Evolutionary conservation across 2,113 vertebrate genomes (phyloP).

Genomic region (Oceanodroma tethys): DNA sequence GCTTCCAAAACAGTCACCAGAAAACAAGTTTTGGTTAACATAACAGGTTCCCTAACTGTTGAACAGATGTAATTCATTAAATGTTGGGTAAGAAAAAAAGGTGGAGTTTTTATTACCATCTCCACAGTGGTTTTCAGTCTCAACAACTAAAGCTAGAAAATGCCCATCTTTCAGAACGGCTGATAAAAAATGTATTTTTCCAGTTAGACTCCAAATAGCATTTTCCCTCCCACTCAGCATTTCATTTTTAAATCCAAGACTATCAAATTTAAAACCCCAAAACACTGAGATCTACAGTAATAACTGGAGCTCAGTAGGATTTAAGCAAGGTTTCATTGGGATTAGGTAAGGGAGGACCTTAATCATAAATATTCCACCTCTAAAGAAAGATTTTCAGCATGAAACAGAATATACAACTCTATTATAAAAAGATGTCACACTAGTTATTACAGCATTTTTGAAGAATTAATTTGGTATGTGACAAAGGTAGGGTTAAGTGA

Average conservation of each 20-base stretch:
- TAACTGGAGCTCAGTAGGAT: neutral
- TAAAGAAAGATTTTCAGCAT: neutral
- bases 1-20: neutral
- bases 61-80: neutral
- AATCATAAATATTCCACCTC: neutral
- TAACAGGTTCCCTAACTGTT: neutral
- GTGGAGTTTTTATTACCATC: neutral
- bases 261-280: neutral
- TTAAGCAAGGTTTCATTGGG: neutral
- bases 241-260: neutral
- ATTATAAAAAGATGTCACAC: neutral
- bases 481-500: neutral
- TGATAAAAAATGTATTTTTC: neutral
- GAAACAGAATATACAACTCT: neutral
- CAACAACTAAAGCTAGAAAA: neutral
- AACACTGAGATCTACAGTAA: neutral
- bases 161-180: neutral
- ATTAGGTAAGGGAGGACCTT: neutral
- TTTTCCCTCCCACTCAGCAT: neutral
- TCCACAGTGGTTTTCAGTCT: neutral
- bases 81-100: fast-evolving
- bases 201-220: neutral
- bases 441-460: neutral
- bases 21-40: neutral
- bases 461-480: neutral